A percentile compares a stretch with the other conserved stretches of the same genome.
Evolutionary conservation across 2,888 invertebrate species (phyloP).

Genomic region (Erebia aethiops): DNA sequence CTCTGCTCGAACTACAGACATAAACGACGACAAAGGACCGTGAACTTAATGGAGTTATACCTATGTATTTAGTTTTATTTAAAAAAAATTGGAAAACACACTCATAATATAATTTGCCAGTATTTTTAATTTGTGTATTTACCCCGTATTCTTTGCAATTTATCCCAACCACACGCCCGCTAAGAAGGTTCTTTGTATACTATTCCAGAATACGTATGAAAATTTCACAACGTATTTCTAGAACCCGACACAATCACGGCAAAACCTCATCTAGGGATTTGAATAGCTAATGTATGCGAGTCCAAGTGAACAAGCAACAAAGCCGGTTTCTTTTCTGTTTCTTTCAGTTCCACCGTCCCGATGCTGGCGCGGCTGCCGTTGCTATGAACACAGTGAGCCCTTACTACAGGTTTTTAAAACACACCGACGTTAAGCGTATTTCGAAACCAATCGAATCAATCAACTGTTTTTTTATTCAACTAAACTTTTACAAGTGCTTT

Average conservation of each 20-base stretch:
- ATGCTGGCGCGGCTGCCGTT: neutral
- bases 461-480: no score
- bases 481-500: no score
- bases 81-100: no score
- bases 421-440: no score
- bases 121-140: no score
- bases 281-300: slow-evolving; percentile 8
- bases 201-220: neutral
- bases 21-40: neutral
- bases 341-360: neutral
- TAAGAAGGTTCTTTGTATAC: no score
- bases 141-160: no score
- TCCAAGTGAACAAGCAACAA: neutral
- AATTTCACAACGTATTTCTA: neutral
- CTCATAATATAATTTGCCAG: no score
- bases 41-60: neutral
- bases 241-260: neutral
- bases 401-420: no score
- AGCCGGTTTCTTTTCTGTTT: neutral
- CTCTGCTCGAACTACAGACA: neutral
- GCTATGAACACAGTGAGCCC: no score
- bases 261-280: slow-evolving; percentile 2
- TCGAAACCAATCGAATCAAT: no score
- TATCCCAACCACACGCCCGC: neutral
- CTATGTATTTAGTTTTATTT: neutral